Evolutionary conservation across 2,113 vertebrate genomes (phyloP), one percentile per base, ranked within the genome.

Genomic region (Cebus imitator): DNA sequence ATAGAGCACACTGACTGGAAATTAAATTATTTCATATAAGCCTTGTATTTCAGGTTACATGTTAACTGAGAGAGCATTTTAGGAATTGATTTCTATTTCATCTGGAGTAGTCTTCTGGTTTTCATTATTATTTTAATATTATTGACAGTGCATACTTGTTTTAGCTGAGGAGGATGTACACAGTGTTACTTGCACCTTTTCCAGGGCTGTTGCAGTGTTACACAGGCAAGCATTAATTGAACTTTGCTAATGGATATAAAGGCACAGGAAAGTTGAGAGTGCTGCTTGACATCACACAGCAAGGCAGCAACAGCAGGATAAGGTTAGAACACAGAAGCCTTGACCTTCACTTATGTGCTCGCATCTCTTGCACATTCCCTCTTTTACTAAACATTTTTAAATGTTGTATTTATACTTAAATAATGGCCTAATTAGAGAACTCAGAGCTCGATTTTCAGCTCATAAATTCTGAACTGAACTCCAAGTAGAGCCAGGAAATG

Each of bases 71-170:
- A 50, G 50, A 73, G 40, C 23, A 75, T 75, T 55, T 87, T 90
- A 85, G 45, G n/a, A 90, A 73, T 52, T 96, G 82, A 92, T 96
- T 97, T 92, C 45, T 93, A 61, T 81, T 96, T 76, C 79, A 95
- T 43, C 25, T 89, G 80, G 82, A 94, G 21, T 50, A 87, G 6
- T 58, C 6, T 32, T 90, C 43, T 83, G 5, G 32, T 95, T 79
- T 43, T 92, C 93, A 83, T 87, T 88, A 30, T 66, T 86, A 92
- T 61, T 94, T 90, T 87, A 58, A 87, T 57, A 40, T 72, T 82
- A 96, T 88, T 89, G 45, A 3, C 43, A 91, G 75, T 57, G 16
- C 4, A 37, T 83, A 91, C 80, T 72, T 95, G 70, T 73, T 37
- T 90, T 81, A 55, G 18, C 57, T 48, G 14, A 94, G 21, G 83